A percentile compares a stretch with the other conserved stretches of the same genome.
Conservation (phyloP, 53 echinoderm and acorn worm genomes). For the Apostichopus leukothele region DNA sequence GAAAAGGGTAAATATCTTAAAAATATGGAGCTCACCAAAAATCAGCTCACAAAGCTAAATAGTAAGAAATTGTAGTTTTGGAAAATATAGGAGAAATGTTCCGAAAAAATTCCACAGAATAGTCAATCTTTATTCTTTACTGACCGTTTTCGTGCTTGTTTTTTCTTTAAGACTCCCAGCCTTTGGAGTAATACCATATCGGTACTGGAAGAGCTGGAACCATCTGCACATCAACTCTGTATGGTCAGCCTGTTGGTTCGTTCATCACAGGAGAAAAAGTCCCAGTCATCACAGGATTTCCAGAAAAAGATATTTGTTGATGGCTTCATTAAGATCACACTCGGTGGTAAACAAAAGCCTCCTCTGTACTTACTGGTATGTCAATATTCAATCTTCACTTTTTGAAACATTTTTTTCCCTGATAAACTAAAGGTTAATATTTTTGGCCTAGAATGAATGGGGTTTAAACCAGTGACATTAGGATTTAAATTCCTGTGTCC, state of each 20-base stretch:
- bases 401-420: neutral
- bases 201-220: slow-evolving; percentile 57
- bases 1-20: slow-evolving; percentile 49
- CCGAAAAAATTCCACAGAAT: no score
- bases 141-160: slow-evolving; percentile 1
- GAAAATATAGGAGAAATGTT: no score
- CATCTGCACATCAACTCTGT: slow-evolving; percentile 66
- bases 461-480: no score
- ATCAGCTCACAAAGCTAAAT: no score
- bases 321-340: slow-evolving; percentile 74
- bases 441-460: no score
- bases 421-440: no score
- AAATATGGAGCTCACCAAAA: neutral
- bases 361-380: slow-evolving; percentile 73
- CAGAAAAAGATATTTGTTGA: slow-evolving; percentile 60
- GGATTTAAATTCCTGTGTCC: no score
- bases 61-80: no score
- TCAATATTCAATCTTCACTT: neutral
- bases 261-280: slow-evolving; percentile 55
- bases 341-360: slow-evolving; percentile 87
- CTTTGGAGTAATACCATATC: slow-evolving; percentile 56
- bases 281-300: neutral
- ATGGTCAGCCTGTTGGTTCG: slow-evolving; percentile 69
- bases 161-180: slow-evolving; percentile 61
- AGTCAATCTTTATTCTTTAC: no score